These are phyloP conservation scores for Drosophila lini DNA, from an alignment of 1,140 invertebrate species.

Conservation along the genomic window DNA sequence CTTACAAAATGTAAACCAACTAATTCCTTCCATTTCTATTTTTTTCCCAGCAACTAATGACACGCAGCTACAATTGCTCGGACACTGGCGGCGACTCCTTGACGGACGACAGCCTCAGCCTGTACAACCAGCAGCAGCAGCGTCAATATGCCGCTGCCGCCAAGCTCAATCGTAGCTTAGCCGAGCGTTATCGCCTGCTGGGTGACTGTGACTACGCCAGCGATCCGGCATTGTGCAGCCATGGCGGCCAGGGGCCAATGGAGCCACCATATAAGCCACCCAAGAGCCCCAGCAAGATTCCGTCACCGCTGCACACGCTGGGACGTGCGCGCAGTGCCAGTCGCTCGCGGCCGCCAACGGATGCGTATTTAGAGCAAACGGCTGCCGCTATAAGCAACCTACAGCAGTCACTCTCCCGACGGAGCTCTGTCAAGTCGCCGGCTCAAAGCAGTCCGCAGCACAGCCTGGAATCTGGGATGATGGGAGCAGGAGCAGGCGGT, in stretches of 20 bases:
- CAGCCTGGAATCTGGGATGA: slow-evolving; percentile 57
- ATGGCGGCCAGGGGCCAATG: slow-evolving; percentile 40
- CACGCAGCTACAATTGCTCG: slow-evolving; percentile 80
- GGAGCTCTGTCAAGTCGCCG: slow-evolving; percentile 80
- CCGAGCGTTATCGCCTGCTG: slow-evolving; percentile 75
- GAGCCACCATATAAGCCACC: slow-evolving; percentile 85
- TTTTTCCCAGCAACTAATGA: slow-evolving; percentile 63
- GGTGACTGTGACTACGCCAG: slow-evolving; percentile 81
- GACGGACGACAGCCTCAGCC: slow-evolving; percentile 78
- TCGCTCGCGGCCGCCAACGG: slow-evolving; percentile 77
- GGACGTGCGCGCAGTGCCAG: slow-evolving; percentile 85
- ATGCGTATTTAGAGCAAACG: slow-evolving; percentile 87
- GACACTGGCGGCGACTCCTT: slow-evolving; percentile 70
- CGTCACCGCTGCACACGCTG: slow-evolving; percentile 86
- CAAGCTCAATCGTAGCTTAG: slow-evolving; percentile 69
- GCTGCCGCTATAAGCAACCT: slow-evolving; percentile 89
- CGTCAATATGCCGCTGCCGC: slow-evolving; percentile 55
- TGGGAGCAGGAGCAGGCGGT: slow-evolving; percentile 36
- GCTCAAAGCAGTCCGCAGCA: slow-evolving; percentile 77
- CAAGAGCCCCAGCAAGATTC: slow-evolving; percentile 87
- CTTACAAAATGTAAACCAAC: neutral
- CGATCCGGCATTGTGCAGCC: slow-evolving; percentile 78
- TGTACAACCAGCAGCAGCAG: slow-evolving; percentile 64
- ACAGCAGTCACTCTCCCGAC: slow-evolving; percentile 84
- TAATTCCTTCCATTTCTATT: neutral